These are phyloP conservation scores for Barnardius zonarius DNA, from an alignment of 2,113 vertebrate genomes.

Conservation along the genomic window DNA sequence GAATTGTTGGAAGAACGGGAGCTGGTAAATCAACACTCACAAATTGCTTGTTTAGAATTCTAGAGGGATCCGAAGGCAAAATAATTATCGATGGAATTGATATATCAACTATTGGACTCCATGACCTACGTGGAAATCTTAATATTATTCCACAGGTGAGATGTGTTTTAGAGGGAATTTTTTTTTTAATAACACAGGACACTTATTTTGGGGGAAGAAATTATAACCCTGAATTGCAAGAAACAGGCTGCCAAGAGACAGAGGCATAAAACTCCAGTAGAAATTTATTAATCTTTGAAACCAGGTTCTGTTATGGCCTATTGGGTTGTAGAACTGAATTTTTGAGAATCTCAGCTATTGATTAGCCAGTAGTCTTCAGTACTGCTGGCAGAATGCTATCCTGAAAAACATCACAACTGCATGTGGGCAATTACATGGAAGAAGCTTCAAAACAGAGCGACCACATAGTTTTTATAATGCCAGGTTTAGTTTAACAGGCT, in stretches of 20 bases:
- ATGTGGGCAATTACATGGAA: background rate
- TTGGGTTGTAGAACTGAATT: background rate
- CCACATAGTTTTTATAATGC: background rate
- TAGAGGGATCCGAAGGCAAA: conserved; percentile 65
- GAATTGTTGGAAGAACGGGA: conserved; percentile 69
- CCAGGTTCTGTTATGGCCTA: background rate
- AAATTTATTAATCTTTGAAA: background rate
- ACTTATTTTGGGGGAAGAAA: background rate
- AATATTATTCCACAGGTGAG: conserved; percentile 73
- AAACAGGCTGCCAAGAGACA: background rate
- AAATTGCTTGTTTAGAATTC: conserved; percentile 67
- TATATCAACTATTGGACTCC: conserved; percentile 65
- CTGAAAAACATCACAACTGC: background rate
- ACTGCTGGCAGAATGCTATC: background rate
- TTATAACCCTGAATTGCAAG: background rate
- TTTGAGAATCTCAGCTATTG: background rate
- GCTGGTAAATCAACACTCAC: conserved; percentile 67
- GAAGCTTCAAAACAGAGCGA: background rate
- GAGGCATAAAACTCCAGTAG: background rate
- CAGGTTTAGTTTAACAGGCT: background rate
- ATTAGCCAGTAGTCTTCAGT: background rate
- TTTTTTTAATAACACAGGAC: background rate
- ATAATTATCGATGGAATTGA: conserved; percentile 72
- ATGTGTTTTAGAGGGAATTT: background rate
- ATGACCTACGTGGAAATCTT: conserved; percentile 64